These are phyloP conservation scores for Muscicapa striata DNA, from an alignment of 2,797 vertebrate species.

Conservation along the genomic window DNA sequence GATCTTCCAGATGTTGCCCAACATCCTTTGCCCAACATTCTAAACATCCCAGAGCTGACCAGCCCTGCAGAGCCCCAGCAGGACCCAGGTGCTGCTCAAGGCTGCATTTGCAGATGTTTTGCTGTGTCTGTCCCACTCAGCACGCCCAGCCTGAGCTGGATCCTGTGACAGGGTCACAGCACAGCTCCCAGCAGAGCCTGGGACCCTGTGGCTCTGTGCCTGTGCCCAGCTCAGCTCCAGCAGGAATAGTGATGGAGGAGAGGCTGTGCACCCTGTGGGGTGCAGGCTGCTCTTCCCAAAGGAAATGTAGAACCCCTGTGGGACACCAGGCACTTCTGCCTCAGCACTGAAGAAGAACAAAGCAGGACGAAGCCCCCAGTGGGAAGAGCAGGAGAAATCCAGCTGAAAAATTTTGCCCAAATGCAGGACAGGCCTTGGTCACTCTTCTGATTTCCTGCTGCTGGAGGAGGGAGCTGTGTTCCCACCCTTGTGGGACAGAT, in stretches of 20 bases:
- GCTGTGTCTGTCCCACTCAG: neutral
- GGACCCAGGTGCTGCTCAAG: neutral
- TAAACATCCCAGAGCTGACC: neutral
- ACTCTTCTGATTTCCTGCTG: neutral
- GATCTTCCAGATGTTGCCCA: neutral
- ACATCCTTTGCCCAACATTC: neutral
- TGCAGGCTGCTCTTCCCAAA: neutral
- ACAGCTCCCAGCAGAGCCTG: neutral
- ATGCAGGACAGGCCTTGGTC: neutral
- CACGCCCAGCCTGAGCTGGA: neutral
- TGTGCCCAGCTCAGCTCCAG: neutral
- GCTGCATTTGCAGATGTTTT: neutral
- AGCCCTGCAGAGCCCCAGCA: neutral
- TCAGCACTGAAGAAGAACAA: neutral
- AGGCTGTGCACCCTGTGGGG: neutral
- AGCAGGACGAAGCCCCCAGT: neutral
- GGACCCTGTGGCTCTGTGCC: neutral
- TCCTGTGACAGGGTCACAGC: neutral
- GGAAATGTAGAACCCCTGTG: neutral
- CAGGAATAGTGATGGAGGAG: neutral
- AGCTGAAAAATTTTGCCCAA: neutral
- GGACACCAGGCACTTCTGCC: neutral
- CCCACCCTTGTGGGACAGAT: neutral
- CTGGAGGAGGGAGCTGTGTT: neutral
- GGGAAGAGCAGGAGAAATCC: neutral